These are phyloP conservation scores for Phragmatobia fuliginosa DNA, from an alignment of 2,888 invertebrate species.

Conservation along the genomic window DNA sequence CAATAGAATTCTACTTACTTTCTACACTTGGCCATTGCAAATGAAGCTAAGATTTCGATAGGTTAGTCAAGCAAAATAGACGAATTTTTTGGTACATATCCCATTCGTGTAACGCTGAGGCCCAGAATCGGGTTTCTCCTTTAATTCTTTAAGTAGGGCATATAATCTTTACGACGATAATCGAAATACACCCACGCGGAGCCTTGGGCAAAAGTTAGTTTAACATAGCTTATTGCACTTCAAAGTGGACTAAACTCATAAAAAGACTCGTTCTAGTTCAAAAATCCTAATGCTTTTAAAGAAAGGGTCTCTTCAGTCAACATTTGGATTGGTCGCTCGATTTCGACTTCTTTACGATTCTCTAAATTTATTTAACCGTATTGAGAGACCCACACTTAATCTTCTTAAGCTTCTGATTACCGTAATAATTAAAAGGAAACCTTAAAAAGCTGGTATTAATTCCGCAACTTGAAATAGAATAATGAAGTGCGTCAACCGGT, in stretches of 20 bases:
- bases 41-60: no score
- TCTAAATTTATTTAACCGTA: conserved; percentile 5
- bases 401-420: conserved; percentile 15
- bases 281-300: neutral
- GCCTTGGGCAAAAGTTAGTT: no score
- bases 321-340: neutral
- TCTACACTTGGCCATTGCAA: no score
- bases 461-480: conserved; percentile 30
- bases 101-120: no score
- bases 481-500: conserved; percentile 31
- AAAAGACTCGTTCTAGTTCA: no score
- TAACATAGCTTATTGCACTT: neutral
- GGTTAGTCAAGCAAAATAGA: no score
- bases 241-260: neutral
- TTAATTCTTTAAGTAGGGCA: no score
- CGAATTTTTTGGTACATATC: no score
- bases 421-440: conserved; percentile 19
- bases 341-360: conserved; percentile 2
- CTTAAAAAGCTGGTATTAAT: conserved; percentile 31
- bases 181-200: no score
- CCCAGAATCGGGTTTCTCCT: no score
- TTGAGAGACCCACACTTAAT: conserved; percentile 6
- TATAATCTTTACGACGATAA: no score
- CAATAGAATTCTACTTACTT: no score
- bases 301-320: neutral